phyloP scores from a whole-genome alignment of 2,888 invertebrate genomes.

The Sicus ferrugineus region DNA sequence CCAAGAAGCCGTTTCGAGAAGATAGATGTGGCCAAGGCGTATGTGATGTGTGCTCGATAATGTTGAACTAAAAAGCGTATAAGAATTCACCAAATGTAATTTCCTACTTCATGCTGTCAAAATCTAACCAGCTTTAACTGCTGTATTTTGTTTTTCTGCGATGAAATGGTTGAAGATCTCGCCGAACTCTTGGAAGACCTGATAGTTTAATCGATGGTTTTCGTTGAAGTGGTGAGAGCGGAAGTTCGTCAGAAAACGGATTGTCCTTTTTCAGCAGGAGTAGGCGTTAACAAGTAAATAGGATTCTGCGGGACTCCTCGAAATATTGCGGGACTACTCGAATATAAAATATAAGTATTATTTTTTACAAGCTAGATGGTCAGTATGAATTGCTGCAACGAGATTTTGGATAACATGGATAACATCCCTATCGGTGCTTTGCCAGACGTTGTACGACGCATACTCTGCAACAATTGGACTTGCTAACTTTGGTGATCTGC shows the following conservation, averaged over 20 bases:
- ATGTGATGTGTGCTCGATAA: no score
- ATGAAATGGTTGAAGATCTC: slow-evolving; percentile 96
- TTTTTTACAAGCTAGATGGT: slow-evolving; percentile 93
- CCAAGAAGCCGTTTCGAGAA: no score
- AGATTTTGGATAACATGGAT: slow-evolving; percentile 72
- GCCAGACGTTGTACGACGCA: slow-evolving; percentile 78
- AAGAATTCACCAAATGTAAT: no score
- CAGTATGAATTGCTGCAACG: slow-evolving; percentile 75
- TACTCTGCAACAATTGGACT: slow-evolving; percentile 69
- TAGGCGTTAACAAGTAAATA: slow-evolving; percentile 80
- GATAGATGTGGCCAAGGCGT: no score
- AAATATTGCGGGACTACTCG: background rate
- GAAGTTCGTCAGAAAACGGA: slow-evolving; percentile 82
- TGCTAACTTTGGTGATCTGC: no score
- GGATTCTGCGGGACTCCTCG: background rate
- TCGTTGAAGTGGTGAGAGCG: slow-evolving; percentile 78
- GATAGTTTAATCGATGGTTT: slow-evolving; percentile 73
- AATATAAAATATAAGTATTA: slow-evolving; percentile 76
- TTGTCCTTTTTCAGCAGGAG: slow-evolving; percentile 92
- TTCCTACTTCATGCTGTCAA: no score
- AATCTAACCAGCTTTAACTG: no score
- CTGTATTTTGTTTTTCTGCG: slow-evolving; percentile 81
- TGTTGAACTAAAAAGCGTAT: no score
- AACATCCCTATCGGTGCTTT: slow-evolving; percentile 76
- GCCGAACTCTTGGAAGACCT: slow-evolving; percentile 76